Conservation (phyloP, 2,797 vertebrate species). For the Mormyrops attenuatus region DNA sequence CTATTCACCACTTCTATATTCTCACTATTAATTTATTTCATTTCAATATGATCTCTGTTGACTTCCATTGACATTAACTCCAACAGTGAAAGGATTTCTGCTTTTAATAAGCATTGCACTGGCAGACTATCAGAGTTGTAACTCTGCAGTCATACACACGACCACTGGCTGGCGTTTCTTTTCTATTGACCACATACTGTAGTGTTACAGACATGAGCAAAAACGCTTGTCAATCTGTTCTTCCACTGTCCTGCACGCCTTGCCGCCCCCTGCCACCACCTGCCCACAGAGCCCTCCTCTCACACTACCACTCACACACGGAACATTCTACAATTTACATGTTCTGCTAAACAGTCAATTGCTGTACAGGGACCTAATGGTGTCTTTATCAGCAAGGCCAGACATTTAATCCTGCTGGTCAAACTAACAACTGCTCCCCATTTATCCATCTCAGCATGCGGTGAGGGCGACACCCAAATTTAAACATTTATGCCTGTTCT, state of each 20-base stretch:
- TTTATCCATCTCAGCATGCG: not conserved
- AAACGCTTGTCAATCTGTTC: not conserved
- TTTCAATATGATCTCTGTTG: not conserved
- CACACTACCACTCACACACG: not conserved
- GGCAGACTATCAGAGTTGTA: not conserved
- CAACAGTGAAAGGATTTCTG: not conserved
- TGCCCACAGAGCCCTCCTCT: not conserved
- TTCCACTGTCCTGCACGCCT: not conserved
- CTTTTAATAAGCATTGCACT: not conserved
- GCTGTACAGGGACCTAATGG: not conserved
- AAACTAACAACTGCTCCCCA: slow-evolving; percentile 1
- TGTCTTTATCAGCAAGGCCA: slow-evolving; percentile 4
- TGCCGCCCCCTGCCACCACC: not conserved
- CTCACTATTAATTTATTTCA: not conserved
- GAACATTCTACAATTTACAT: not conserved
- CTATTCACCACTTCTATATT: not conserved
- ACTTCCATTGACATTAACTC: not conserved
- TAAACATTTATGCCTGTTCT: slow-evolving; percentile 15
- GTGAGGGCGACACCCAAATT: not conserved
- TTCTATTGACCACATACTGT: not conserved
- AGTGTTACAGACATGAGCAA: not conserved
- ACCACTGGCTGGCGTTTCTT: not conserved
- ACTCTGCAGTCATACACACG: not conserved
- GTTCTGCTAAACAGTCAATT: not conserved
- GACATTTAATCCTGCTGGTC: not conserved